Evolutionary conservation across 2,888 invertebrate species (phyloP).

Genomic region (Adela reaumurella): DNA sequence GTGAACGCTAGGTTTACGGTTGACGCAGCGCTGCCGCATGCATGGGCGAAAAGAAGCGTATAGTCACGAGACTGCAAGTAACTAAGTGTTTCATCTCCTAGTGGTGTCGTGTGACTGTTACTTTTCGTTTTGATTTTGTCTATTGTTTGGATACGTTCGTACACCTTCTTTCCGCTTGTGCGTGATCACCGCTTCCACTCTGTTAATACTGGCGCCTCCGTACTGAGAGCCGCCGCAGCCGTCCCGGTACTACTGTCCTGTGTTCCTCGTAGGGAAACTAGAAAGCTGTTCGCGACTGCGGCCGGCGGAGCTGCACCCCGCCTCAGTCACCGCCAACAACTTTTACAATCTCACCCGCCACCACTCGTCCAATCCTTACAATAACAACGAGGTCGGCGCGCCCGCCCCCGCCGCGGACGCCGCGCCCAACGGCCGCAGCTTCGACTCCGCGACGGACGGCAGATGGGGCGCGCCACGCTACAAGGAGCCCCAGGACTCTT

Average conservation of each 20-base stretch:
- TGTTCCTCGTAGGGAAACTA: constrained; percentile 55
- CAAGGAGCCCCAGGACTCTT: constrained; percentile 29
- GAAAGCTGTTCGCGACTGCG: constrained; percentile 49
- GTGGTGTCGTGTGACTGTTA: constrained; percentile 4
- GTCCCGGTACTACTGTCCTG: constrained; percentile 16
- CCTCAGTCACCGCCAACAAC: constrained; percentile 48
- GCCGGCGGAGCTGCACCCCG: constrained; percentile 45
- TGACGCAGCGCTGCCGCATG: constrained; percentile 27
- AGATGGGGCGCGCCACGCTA: constrained; percentile 32
- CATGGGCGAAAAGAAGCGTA: constrained; percentile 52
- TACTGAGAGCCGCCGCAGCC: constrained; percentile 7
- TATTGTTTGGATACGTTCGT: constrained; percentile 36
- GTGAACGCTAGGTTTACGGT: neutral
- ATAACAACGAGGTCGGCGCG: constrained; percentile 26
- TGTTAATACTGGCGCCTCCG: constrained; percentile 4
- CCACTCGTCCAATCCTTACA: constrained; percentile 17
- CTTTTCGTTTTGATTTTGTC: constrained; percentile 35
- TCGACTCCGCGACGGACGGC: constrained; percentile 48
- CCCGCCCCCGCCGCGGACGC: constrained; percentile 26
- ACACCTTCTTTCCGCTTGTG: constrained; percentile 55
- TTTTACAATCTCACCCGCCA: constrained; percentile 57
- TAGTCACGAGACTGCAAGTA: constrained; percentile 12
- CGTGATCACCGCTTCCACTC: constrained; percentile 45
- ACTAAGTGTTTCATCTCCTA: neutral
- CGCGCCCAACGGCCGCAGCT: constrained; percentile 37